Conservation (phyloP, 2,888 invertebrate species). For the Patella depressa region DNA sequence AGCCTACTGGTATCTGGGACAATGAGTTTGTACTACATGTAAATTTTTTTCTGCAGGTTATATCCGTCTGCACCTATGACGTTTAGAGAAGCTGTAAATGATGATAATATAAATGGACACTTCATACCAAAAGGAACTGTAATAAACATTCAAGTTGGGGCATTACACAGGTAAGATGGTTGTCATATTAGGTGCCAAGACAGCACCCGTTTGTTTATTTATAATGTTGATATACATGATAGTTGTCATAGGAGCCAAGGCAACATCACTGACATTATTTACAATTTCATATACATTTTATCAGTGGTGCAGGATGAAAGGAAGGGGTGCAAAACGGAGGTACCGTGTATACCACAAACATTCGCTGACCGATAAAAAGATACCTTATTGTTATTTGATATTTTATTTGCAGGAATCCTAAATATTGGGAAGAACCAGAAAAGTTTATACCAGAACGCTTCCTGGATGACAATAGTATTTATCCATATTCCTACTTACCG, state of each 20-base stretch:
- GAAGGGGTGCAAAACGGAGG: no score
- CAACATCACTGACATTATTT: no score
- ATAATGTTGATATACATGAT: no score
- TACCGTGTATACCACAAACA: no score
- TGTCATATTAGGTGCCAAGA: no score
- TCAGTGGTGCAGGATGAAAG: no score
- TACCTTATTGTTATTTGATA: neutral
- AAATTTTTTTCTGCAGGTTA: constrained; percentile 27
- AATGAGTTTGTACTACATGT: no score
- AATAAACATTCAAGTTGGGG: constrained; percentile 35
- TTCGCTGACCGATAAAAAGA: no score
- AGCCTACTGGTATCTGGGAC: no score
- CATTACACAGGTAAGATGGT: constrained; percentile 44
- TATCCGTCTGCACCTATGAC: constrained; percentile 42
- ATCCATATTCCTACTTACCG: constrained; percentile 39
- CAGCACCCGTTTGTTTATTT: no score
- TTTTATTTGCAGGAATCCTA: constrained; percentile 36
- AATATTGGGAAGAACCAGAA: constrained; percentile 49
- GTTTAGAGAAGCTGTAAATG: constrained; percentile 33
- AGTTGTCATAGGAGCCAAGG: no score
- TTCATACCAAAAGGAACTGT: constrained; percentile 42
- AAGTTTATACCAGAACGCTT: constrained; percentile 56
- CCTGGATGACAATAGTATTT: constrained; percentile 29
- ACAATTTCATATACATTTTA: no score
- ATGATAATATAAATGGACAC: constrained; percentile 33